Percentiles rank a stretch among this genome's conserved stretches.
phyloP scores from a whole-genome alignment of 1,140 invertebrate genomes.

The Lepidurus packardi region DNA sequence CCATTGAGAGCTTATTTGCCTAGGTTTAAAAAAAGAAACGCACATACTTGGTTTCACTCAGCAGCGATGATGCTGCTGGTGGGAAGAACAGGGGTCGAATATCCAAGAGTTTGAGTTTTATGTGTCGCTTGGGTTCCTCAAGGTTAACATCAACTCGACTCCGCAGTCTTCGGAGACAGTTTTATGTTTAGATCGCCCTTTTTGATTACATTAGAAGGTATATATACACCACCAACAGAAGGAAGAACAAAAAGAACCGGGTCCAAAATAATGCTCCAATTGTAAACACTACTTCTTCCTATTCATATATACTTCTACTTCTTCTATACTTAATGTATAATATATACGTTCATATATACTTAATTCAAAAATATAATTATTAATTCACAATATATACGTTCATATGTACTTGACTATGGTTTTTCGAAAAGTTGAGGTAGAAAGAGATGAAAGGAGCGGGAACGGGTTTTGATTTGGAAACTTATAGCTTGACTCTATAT shows the following conservation, averaged over 20 bases:
- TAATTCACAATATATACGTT: too few relatives aligned
- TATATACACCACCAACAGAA: background rate
- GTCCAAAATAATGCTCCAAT: background rate
- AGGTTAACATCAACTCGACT: conserved; percentile 14
- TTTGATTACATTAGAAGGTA: conserved; percentile 9
- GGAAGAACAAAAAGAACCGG: background rate
- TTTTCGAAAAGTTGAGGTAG: too few relatives aligned
- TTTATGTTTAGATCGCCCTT: background rate
- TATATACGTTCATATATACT: too few relatives aligned
- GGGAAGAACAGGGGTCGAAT: background rate
- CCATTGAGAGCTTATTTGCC: background rate
- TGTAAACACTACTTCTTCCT: too few relatives aligned
- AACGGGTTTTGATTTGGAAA: too few relatives aligned
- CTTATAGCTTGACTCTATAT: too few relatives aligned
- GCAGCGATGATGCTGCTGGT: background rate
- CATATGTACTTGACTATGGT: too few relatives aligned
- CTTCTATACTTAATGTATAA: too few relatives aligned
- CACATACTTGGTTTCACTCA: background rate
- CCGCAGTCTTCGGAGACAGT: background rate
- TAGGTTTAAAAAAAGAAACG: background rate
- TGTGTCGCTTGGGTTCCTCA: background rate
- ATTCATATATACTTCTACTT: too few relatives aligned
- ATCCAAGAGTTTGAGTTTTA: background rate
- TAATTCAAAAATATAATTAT: too few relatives aligned
- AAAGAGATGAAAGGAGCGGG: too few relatives aligned